Conservation (phyloP, 2,113 vertebrate genomes). For the Corythaeola cristata region DNA sequence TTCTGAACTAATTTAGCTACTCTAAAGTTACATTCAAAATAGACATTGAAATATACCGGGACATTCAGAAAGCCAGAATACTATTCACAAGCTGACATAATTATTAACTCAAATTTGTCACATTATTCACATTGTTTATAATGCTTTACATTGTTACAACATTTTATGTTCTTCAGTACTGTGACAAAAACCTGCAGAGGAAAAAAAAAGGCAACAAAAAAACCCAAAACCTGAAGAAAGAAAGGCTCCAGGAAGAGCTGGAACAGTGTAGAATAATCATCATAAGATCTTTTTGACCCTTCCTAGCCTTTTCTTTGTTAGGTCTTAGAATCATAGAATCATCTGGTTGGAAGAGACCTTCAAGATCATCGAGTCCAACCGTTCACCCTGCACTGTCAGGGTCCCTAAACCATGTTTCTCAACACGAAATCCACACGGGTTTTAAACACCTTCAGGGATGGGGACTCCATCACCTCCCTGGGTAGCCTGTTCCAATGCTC, state of each 20-base stretch:
- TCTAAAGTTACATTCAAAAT: background rate
- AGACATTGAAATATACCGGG: background rate
- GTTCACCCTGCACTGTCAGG: too few relatives aligned
- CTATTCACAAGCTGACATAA: background rate
- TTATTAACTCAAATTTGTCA: background rate
- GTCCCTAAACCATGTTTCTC: too few relatives aligned
- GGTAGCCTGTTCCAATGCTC: too few relatives aligned
- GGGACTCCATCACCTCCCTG: too few relatives aligned
- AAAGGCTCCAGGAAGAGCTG: background rate
- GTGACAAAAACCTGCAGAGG: background rate
- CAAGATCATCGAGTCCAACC: too few relatives aligned
- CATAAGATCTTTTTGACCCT: background rate
- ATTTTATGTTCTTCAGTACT: background rate
- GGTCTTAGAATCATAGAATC: too few relatives aligned
- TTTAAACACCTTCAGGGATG: too few relatives aligned
- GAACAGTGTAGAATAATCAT: background rate
- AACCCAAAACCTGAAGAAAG: background rate
- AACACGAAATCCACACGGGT: too few relatives aligned
- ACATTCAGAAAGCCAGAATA: background rate
- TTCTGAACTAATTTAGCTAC: background rate
- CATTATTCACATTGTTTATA: background rate
- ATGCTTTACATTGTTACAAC: background rate
- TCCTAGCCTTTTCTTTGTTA: background rate
- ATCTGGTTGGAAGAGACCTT: too few relatives aligned
- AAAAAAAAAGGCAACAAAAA: accelerated